Base-by-base conservation (phyloP, 2,797 vertebrate species). In the Silurus aristotelis region DNA sequence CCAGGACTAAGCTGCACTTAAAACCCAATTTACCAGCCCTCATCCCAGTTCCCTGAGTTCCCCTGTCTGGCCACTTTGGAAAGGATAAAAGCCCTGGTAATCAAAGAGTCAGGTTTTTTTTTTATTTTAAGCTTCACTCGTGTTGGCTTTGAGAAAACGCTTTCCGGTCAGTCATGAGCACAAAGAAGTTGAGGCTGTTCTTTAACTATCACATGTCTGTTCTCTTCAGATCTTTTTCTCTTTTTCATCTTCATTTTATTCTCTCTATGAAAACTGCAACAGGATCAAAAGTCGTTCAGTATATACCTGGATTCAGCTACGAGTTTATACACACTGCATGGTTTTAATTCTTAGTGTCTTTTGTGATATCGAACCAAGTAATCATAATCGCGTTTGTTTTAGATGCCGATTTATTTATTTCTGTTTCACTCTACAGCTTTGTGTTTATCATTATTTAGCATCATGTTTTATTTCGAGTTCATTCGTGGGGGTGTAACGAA, bases 1-100 rank as follows among this genome's bases (percentile, higher is more conserved):
- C 73, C 60, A 22, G 22, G 72, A 52, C 72, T 79, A 25, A 84
- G 79, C 64, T 83, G 79, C 84, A 83, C 80, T 87, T 80, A 80
- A 86, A 86, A 84, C 89, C 77, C 83, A 64, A 84, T 87, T 88
- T 84, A 68, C 25, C 85, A 78, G 82, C 79, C 72, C 68, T 82
- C 68, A 25, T 43, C 58, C 63, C 5, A 80, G 82, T 80, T 83
- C 83, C 52, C 84, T 43, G 86, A 87, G 31, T 83, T 87, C 82
- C 81, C 70, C 86, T 15, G 55, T 73, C 66, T 14, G 27, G 80
- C 68, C 76, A 80, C 80, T 87, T 75, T 73, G 52, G 60, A 79
- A 77, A 83, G 46, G 72, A 72, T 85, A 82, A 80, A 72, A 80
- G 66, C 63, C 81, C 31, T 15, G 38, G 68, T 80, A 86, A 82